Conservation (phyloP, 1,140 invertebrate species). For the Matsumurasca onukii region DNA sequence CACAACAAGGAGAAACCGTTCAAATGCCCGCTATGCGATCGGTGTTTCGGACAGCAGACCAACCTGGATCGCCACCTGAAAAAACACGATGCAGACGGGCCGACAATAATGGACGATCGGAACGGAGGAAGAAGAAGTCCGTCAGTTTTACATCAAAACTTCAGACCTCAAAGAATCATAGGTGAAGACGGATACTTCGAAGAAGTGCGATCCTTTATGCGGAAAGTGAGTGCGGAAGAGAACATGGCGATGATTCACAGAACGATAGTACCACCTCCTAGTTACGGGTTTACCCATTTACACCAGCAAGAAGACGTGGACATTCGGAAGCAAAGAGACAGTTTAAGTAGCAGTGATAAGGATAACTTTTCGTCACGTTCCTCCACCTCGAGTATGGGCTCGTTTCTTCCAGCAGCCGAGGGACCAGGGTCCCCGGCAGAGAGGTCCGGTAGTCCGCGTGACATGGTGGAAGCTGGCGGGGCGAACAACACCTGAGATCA, state of each 20-base stretch:
- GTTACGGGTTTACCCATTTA: conserved; percentile 24
- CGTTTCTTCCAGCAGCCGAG: conserved; percentile 27
- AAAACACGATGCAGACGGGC: conserved; percentile 94
- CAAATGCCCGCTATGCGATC: conserved; percentile 80
- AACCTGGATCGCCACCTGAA: conserved; percentile 96
- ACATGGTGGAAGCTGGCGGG: conserved; percentile 9
- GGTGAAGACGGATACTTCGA: conserved; percentile 87
- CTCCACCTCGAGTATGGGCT: conserved; percentile 39
- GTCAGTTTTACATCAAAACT: conserved; percentile 49
- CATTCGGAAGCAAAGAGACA: conserved; percentile 24
- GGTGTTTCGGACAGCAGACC: conserved; percentile 98
- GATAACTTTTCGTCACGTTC: conserved; percentile 40
- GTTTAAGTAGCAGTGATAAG: conserved; percentile 37
- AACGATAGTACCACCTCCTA: conserved; percentile 19
- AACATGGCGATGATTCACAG: conserved; percentile 21
- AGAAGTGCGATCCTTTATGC: conserved; percentile 92
- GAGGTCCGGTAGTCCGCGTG: conserved; percentile 10
- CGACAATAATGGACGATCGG: conserved; percentile 66
- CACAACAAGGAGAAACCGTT: conserved; percentile 97
- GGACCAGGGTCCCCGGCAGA: conserved; percentile 11
- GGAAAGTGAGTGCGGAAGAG: conserved; percentile 69
- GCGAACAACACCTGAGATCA: conserved; percentile 24
- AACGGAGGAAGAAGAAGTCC: conserved; percentile 47
- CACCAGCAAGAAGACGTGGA: conserved; percentile 31
- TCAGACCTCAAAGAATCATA: conserved; percentile 45